A percentile compares a stretch with the other conserved stretches of the same genome.
These are phyloP conservation scores for Eurystomus gularis DNA, from an alignment of 2,113 vertebrate genomes.

Conservation along the genomic window DNA sequence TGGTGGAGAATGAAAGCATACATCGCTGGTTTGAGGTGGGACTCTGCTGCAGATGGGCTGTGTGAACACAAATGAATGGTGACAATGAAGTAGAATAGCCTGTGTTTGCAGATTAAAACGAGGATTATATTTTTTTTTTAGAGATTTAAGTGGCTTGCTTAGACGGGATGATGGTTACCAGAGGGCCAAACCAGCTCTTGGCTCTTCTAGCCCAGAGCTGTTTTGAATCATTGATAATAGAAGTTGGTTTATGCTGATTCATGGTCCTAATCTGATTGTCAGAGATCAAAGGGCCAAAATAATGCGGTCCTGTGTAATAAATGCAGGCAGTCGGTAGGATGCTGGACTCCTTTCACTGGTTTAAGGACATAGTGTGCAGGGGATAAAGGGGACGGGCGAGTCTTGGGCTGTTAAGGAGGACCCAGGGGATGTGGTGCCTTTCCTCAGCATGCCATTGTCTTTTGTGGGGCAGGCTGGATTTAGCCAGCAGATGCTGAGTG, in stretches of 20 bases:
- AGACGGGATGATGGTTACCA: background rate
- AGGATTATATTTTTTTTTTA: background rate
- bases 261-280: background rate
- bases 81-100: background rate
- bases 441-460: background rate
- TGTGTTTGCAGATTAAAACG: fast-evolving
- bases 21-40: background rate
- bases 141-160: background rate
- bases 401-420: background rate
- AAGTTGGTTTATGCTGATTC: background rate
- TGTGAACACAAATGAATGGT: fast-evolving
- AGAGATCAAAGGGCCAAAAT: background rate
- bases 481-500: background rate
- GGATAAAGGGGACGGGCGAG: background rate
- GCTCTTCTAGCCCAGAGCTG: background rate
- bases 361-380: fast-evolving
- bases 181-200: background rate
- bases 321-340: fast-evolving
- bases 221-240: background rate
- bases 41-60: background rate
- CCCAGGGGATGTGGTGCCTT: background rate
- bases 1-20: background rate
- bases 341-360: background rate
- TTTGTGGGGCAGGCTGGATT: background rate
- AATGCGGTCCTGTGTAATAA: fast-evolving